phyloP scores from a whole-genome alignment of 2,113 vertebrate species.

The Lampris megalopsis region DNA sequence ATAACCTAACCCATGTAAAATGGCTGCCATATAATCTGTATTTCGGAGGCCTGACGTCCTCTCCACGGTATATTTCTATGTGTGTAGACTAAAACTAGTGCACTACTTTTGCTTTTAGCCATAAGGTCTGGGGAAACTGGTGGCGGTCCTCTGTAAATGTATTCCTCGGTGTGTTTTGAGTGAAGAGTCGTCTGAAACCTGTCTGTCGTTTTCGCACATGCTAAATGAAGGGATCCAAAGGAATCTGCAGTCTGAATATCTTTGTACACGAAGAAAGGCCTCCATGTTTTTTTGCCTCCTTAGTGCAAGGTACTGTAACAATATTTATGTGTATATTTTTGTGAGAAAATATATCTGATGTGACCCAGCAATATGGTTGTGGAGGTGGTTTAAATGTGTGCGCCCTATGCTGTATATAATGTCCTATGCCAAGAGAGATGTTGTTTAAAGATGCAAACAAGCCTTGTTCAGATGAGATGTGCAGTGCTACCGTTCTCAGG shows the following conservation, averaged over 20 bases:
- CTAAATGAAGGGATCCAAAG: constrained; percentile 57
- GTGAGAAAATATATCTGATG: constrained; percentile 89
- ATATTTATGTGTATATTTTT: constrained; percentile 90
- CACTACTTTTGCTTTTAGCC: constrained; percentile 72
- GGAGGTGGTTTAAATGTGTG: constrained; percentile 90
- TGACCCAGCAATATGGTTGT: constrained; percentile 86
- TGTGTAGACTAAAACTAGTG: constrained; percentile 71
- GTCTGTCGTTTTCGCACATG: constrained; percentile 46
- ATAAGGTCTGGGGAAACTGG: constrained; percentile 55
- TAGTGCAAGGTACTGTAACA: constrained; percentile 84
- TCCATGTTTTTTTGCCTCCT: constrained; percentile 84
- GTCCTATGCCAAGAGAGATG: constrained; percentile 93
- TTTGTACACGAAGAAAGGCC: constrained; percentile 85
- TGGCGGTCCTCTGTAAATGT: constrained; percentile 65
- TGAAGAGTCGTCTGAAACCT: constrained; percentile 60
- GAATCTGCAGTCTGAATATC: constrained; percentile 7
- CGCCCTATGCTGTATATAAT: constrained; percentile 94
- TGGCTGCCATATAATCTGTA: constrained; percentile 71
- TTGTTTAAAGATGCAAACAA: constrained; percentile 91
- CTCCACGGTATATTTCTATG: constrained; percentile 64
- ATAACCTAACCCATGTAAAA: constrained; percentile 59
- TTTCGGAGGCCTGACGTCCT: constrained; percentile 59
- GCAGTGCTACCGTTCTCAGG: constrained; percentile 96
- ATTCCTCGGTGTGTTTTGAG: constrained; percentile 65
- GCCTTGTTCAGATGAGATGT: constrained; percentile 91